Conservation (phyloP, 2,113 vertebrate genomes). For the Stigmatopora argus region DNA sequence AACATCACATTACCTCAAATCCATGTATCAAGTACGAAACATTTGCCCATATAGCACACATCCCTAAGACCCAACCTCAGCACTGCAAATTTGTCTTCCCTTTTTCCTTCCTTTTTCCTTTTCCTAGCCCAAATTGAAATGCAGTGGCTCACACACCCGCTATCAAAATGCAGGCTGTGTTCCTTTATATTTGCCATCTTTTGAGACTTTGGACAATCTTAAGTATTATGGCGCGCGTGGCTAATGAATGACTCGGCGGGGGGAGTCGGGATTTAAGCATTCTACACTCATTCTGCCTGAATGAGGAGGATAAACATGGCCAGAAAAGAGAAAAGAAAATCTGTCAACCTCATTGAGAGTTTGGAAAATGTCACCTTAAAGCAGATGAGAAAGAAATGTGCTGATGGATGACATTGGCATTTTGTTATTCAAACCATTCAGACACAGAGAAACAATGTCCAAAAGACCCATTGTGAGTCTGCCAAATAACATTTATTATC, state of each 20-base stretch:
- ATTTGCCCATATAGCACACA: no score
- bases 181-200: slow-evolving; percentile 9
- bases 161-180: background rate
- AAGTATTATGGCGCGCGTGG: background rate
- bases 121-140: background rate
- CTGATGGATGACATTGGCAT: background rate
- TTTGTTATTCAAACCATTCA: background rate
- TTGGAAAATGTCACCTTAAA: background rate
- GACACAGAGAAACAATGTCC: background rate
- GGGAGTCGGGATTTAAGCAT: slow-evolving; percentile 5
- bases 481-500: background rate
- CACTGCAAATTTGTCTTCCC: no score
- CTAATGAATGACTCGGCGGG: slow-evolving; percentile 3
- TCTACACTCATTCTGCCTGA: background rate
- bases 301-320: background rate
- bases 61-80: no score
- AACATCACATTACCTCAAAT: no score
- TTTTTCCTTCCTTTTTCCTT: no score
- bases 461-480: background rate
- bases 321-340: background rate
- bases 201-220: slow-evolving; percentile 9
- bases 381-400: background rate
- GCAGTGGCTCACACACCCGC: background rate
- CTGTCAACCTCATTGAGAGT: background rate
- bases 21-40: no score